Evolutionary conservation across 2,797 vertebrate genomes (phyloP).

Genomic region (Euthynnus affinis): DNA sequence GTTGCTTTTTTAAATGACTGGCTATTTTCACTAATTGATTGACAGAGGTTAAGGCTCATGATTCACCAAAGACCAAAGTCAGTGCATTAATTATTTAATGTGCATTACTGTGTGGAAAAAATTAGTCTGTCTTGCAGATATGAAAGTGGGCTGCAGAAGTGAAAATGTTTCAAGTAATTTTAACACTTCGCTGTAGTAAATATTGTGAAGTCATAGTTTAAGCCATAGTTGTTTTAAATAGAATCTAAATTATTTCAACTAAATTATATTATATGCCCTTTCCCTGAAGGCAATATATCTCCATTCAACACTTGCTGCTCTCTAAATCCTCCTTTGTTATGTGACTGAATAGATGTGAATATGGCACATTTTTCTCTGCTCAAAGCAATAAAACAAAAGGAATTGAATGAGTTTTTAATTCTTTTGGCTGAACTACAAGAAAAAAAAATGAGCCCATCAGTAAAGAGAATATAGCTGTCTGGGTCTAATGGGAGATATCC

Average conservation of each 20-base stretch:
- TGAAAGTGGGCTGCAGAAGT: background rate
- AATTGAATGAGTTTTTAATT: constrained; percentile 54
- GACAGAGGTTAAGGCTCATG: background rate
- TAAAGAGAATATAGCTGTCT: constrained; percentile 15
- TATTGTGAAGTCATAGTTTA: background rate
- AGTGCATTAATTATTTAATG: constrained; percentile 29
- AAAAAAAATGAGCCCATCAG: constrained; percentile 31
- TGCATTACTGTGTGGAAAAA: background rate
- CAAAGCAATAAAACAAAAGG: constrained; percentile 58
- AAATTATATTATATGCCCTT: constrained; percentile 33
- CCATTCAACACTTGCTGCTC: constrained; percentile 50
- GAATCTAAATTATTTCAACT: constrained; percentile 22
- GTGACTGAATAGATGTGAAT: constrained; percentile 45
- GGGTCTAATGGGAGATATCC: constrained; percentile 5
- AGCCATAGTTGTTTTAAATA: constrained; percentile 20
- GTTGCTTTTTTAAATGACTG: background rate
- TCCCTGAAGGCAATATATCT: constrained; percentile 49
- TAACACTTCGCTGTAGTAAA: background rate
- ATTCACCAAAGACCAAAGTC: constrained; percentile 1
- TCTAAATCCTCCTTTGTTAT: constrained; percentile 60
- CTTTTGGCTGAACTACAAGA: constrained; percentile 46
- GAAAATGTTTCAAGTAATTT: constrained; percentile 14
- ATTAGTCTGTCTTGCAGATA: background rate
- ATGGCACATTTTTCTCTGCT: constrained; percentile 51
- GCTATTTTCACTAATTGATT: background rate